A percentile compares a stretch with the other conserved stretches of the same genome.
Conservation (phyloP, 1,140 invertebrate genomes). For the Piezodorus guildinii region DNA sequence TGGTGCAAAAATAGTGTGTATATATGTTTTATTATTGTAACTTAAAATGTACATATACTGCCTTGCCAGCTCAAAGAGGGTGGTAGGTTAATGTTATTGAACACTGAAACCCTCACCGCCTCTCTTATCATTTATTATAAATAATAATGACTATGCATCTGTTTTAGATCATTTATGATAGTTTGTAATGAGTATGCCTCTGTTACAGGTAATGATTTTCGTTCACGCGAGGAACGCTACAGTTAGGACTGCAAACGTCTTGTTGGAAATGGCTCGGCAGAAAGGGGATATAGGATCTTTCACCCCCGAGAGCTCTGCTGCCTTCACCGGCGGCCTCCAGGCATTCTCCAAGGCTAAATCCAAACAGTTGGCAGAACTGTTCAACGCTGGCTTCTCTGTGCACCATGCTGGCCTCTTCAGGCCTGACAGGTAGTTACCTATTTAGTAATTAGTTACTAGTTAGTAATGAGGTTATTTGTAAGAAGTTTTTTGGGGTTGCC, state of each 20-base stretch:
- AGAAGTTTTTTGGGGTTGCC: too few species aligned
- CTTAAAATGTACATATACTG: too few species aligned
- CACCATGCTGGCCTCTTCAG: slow-evolving; percentile 95
- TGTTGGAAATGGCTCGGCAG: slow-evolving; percentile 64
- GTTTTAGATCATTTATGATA: too few species aligned
- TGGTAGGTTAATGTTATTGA: too few species aligned
- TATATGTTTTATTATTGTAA: too few species aligned
- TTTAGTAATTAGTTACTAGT: too few species aligned
- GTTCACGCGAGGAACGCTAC: slow-evolving; percentile 97
- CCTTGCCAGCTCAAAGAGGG: too few species aligned
- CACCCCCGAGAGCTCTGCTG: slow-evolving; percentile 45
- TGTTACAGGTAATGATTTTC: slow-evolving; percentile 85
- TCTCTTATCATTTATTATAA: too few species aligned
- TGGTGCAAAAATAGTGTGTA: too few species aligned
- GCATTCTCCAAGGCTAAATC: slow-evolving; percentile 57
- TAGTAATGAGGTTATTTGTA: too few species aligned
- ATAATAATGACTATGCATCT: too few species aligned
- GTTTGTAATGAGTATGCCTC: neutral
- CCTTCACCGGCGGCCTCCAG: slow-evolving; percentile 45
- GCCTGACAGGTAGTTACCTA: slow-evolving; percentile 51
- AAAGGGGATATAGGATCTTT: slow-evolving; percentile 59
- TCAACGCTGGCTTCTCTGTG: slow-evolving; percentile 78
- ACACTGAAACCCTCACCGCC: too few species aligned
- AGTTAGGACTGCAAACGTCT: slow-evolving; percentile 64
- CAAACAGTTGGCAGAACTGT: slow-evolving; percentile 67